Evolutionary conservation across 2,888 invertebrate genomes (phyloP).

Genomic region (Ennomos quercinarius): DNA sequence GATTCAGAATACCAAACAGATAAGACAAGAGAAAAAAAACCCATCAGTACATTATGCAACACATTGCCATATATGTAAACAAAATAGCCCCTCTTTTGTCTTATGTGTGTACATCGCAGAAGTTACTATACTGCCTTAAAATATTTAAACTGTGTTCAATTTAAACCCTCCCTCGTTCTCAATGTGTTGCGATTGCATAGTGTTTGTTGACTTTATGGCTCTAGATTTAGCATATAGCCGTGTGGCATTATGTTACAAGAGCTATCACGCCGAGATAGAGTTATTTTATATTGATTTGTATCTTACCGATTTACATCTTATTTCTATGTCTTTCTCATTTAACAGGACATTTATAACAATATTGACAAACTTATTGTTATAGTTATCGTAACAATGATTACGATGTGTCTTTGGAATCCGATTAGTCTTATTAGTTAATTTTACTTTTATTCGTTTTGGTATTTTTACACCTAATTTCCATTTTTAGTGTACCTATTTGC

Average conservation of each 20-base stretch:
- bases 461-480: neutral
- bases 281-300: slow-evolving; percentile 42
- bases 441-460: neutral
- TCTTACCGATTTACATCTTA: slow-evolving; percentile 23
- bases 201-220: slow-evolving; percentile 57
- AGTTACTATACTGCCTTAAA: slow-evolving; percentile 12
- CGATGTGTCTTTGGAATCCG: slow-evolving; percentile 3
- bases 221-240: slow-evolving; percentile 47
- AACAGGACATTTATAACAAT: slow-evolving; percentile 8
- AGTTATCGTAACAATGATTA: slow-evolving; percentile 1
- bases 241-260: slow-evolving; percentile 38
- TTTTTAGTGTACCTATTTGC: slow-evolving; percentile 18
- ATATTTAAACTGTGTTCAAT: slow-evolving; percentile 3
- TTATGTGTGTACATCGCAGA: neutral
- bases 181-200: slow-evolving; percentile 69
- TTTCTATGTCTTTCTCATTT: slow-evolving; percentile 8
- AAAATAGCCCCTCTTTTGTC: too few relatives aligned
- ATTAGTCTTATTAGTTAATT: slow-evolving; percentile 1
- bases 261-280: slow-evolving; percentile 50
- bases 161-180: slow-evolving; percentile 42
- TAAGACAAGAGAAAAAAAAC: too few relatives aligned
- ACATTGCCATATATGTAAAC: too few relatives aligned
- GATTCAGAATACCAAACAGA: too few relatives aligned
- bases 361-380: too few relatives aligned
- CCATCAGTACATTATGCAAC: too few relatives aligned